Evolutionary conservation across 2,113 vertebrate species (phyloP), one percentile per base, ranked within the genome.

Genomic region (Pampusana beccarii): DNA sequence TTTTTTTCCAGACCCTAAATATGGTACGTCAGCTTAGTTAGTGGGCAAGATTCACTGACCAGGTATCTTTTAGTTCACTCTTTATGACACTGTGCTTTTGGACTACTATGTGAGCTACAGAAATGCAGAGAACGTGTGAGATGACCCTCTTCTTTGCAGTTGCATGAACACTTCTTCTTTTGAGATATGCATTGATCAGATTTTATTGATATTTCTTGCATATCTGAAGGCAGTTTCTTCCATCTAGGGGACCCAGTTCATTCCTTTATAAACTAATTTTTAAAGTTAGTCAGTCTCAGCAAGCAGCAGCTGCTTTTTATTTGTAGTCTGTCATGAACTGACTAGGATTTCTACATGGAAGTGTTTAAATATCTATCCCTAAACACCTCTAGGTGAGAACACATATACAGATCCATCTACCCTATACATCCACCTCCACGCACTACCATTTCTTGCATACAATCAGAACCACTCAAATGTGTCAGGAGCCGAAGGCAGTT

Each of bases 291-390:
- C 90, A 88, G 73, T 73, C 90, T 70, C 75, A 82, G 90, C 70
- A 65, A 93, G 84, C 71, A 79, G 71, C 80, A 93, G 88, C 42
- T 44, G 42, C 42, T 82, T 78, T 80, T 82, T 91, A 62, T 93
- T 91, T 93, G 75, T 18, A 56, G 66, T 61, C 67, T 86, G 71
- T 53, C 79, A 86, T 53, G 54, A 80, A 80, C 33, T 57, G 80
- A 44, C 13, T 9, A 44, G 56, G 75, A 46, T 88, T 70, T 88
- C 33, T 36, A 53, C 48, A 65, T 40, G 44, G 25, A 24, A 5
- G 5, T 31, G 23, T 54, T 84, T 78, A 81, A 90, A 90, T 94
- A 94, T 92, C 92, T 95, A 95, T 79, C 66, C 81, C 46, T 61
- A 83, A 92, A 92, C 72, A 92, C 38, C 57, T 79, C 71, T 11